Percentiles rank a stretch among this genome's conserved stretches.
Evolutionary conservation across 2,888 invertebrate species (phyloP).

Genomic region (Elegia similella): DNA sequence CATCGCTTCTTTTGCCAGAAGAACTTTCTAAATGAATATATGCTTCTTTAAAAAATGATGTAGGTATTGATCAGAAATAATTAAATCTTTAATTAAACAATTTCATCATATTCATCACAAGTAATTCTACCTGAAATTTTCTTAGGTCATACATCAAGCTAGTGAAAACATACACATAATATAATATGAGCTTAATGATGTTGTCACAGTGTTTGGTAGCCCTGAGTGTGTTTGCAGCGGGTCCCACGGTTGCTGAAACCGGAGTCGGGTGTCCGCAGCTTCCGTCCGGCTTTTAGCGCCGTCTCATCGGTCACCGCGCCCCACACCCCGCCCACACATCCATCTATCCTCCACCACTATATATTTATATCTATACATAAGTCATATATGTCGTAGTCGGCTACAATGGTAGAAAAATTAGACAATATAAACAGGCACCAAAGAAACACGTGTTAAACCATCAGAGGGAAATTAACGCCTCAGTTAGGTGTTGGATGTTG

Average conservation of each 20-base stretch:
- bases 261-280: conserved; percentile 74
- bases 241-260: conserved; percentile 77
- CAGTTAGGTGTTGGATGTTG: conserved; percentile 60
- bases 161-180: background rate
- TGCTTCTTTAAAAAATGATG: too few relatives aligned
- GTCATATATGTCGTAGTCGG: background rate
- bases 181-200: background rate
- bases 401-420: background rate
- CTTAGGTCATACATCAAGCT: background rate
- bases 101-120: too few relatives aligned
- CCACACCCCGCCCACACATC: conserved; percentile 38
- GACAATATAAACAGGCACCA: conserved; percentile 3
- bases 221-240: conserved; percentile 64
- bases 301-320: conserved; percentile 66
- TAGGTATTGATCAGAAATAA: too few relatives aligned
- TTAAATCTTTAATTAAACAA: too few relatives aligned
- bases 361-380: conserved; percentile 41
- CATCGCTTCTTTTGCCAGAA: too few relatives aligned
- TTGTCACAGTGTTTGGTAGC: conserved; percentile 35
- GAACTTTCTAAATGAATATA: too few relatives aligned
- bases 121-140: background rate
- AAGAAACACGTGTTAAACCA: conserved; percentile 39
- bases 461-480: conserved; percentile 39
- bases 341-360: conserved; percentile 37
- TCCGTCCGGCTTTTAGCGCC: conserved; percentile 81